Evolutionary conservation across 2,888 invertebrate species (phyloP).

Genomic region (Julus scandinavius): DNA sequence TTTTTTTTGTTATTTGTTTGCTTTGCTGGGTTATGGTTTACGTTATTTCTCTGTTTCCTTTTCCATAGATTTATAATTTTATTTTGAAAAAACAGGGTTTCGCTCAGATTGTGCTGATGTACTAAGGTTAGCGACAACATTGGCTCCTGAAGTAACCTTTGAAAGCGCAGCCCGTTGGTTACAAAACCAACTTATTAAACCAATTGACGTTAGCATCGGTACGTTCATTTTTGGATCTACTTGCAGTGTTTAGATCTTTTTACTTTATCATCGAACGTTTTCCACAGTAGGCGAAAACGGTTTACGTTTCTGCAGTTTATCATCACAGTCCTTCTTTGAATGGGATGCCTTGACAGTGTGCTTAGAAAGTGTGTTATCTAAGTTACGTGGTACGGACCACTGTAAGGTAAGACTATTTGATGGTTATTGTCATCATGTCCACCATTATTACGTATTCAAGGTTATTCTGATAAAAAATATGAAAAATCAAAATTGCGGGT

Average conservation of each 20-base stretch:
- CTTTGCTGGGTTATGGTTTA: not conserved
- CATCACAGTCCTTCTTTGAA: slow-evolving; percentile 72
- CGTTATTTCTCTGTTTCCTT: not conserved
- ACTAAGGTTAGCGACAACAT: slow-evolving; percentile 78
- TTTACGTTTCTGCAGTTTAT: slow-evolving; percentile 67
- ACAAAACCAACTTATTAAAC: slow-evolving; percentile 73
- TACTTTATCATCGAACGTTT: not conserved
- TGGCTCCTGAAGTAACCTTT: slow-evolving; percentile 85
- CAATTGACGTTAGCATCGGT: slow-evolving; percentile 63
- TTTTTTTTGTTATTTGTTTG: not conserved
- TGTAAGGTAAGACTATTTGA: not conserved
- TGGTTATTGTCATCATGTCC: too few relatives aligned
- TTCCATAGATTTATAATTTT: not conserved
- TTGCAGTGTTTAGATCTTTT: not conserved
- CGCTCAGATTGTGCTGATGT: slow-evolving; percentile 85
- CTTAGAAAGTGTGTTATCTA: slow-evolving; percentile 84
- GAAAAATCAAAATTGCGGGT: too few relatives aligned
- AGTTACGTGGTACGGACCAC: slow-evolving; percentile 74
- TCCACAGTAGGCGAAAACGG: slow-evolving; percentile 64
- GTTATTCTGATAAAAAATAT: too few relatives aligned
- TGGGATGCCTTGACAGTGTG: slow-evolving; percentile 66
- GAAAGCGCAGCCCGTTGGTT: slow-evolving; percentile 86
- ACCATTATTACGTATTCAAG: too few relatives aligned
- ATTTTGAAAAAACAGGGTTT: slow-evolving; percentile 65
- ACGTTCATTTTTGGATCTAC: not conserved